Percentiles rank a stretch among this genome's conserved stretches.
phyloP scores from a whole-genome alignment of 2,797 vertebrate species.

The Hylomyscus alleni region DNA sequence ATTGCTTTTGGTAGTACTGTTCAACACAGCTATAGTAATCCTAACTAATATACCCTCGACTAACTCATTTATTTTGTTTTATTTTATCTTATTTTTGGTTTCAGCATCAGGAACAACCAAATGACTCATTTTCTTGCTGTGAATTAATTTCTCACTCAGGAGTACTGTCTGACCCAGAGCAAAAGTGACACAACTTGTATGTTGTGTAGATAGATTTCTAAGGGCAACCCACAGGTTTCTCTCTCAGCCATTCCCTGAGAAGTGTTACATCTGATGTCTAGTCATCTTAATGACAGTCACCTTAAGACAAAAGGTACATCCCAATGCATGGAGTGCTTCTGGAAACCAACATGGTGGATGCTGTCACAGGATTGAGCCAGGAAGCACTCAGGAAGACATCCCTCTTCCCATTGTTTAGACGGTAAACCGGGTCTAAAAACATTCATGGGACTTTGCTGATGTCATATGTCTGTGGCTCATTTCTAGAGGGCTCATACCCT shows the following conservation, averaged over 20 bases:
- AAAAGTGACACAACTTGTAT: neutral
- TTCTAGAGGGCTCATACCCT: neutral
- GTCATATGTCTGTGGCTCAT: neutral
- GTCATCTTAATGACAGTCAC: neutral
- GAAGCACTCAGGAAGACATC: neutral
- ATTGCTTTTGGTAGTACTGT: neutral
- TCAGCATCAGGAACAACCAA: neutral
- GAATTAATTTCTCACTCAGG: neutral
- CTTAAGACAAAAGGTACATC: neutral
- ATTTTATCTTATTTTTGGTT: neutral
- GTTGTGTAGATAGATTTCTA: conserved; percentile 18
- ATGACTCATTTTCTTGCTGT: neutral
- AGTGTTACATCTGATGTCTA: conserved; percentile 33
- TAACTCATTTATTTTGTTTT: neutral
- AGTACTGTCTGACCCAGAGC: neutral
- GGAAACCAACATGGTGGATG: neutral
- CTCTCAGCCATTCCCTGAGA: conserved; percentile 1
- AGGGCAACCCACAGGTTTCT: neutral
- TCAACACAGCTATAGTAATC: neutral
- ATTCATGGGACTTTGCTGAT: neutral
- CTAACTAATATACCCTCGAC: neutral
- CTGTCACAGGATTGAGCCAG: neutral
- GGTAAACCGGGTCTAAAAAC: neutral
- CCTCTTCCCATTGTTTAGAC: neutral
- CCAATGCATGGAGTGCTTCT: neutral